Evolutionary conservation across 2,113 vertebrate species (phyloP), one percentile per base, ranked within the genome.

Genomic region (Gopherus evgoodei): DNA sequence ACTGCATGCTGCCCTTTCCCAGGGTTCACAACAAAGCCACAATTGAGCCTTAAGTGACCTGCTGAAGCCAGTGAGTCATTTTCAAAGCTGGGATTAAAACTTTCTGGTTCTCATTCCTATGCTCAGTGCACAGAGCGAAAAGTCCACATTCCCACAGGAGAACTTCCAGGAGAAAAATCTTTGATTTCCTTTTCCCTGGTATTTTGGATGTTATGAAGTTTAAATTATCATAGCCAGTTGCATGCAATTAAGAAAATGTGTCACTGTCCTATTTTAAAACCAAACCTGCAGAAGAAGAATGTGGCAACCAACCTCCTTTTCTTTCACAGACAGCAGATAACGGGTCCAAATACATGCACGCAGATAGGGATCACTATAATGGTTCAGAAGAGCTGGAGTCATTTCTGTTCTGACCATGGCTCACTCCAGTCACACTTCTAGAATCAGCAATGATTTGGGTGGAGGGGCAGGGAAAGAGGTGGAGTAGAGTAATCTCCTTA

Each of bases 241-340:
- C 42, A 87, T 69, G 35, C 31, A 69, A 69, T n/a, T 69, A 94
- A 69, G 29, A 87, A 94, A 94, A 84, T 3, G 83, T 4, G 2
- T 5, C 11, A 38, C 22, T 89, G 83, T n/a, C 6, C 8, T 44
- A 24, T 56, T 96, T 88, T 87, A 90, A 81, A 95, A 88, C 38
- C 49, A 86, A 57, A 22, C 57, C 53, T 16, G 13, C 56, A 90
- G 29, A 72, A 96, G 85, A 87, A 94, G 95, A 27, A 93, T 59
- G 19, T 21, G 16, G n/a, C 65, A 72, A 72, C 14, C 25, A 81
- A 91, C 44, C 35, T 83, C 13, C n/a, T 13, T 79, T 72, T n/a
- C 52, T 93, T 94, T 72, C 78, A 93, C 0, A 91, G 76, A 80
- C 72, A 96, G 93, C 54, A 88, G 95, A 82, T 17, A 95, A 94